A percentile compares a stretch with the other conserved stretches of the same genome.
Evolutionary conservation across 1,140 invertebrate genomes (phyloP).

Genomic region (Caerostris darwini): DNA sequence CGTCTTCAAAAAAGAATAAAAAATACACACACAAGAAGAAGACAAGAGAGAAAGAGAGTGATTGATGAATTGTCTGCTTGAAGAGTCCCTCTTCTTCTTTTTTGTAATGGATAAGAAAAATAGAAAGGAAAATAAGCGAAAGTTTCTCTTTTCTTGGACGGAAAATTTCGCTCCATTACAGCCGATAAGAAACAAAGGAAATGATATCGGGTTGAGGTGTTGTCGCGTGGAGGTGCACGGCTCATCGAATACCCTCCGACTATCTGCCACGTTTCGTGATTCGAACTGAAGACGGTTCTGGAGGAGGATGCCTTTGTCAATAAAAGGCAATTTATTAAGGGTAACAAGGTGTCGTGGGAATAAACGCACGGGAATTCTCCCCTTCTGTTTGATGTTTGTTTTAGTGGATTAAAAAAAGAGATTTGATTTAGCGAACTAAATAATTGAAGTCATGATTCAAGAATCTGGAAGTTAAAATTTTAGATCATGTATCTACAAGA

Average conservation of each 20-base stretch:
- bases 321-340: background rate
- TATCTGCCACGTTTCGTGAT: background rate
- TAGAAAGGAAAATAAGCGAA: conserved; percentile 50
- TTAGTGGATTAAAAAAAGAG: too few species aligned
- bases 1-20: conserved; percentile 22
- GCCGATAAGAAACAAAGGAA: conserved; percentile 2
- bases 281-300: background rate
- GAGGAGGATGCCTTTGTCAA: background rate
- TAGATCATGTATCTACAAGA: too few species aligned
- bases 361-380: background rate
- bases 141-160: conserved; percentile 29
- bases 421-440: too few species aligned
- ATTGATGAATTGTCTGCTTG: conserved; percentile 56
- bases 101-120: conserved; percentile 46
- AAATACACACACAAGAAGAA: background rate
- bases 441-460: too few species aligned
- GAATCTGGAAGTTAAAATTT: too few species aligned
- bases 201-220: conserved; percentile 33
- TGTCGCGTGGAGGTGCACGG: background rate
- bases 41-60: background rate
- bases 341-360: background rate
- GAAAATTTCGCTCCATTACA: conserved; percentile 22
- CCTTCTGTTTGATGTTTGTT: background rate
- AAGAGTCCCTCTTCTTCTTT: conserved; percentile 14
- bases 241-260: background rate